These are phyloP conservation scores for Cheilosia vulpina DNA, from an alignment of 2,888 invertebrate genomes.

Conservation along the genomic window DNA sequence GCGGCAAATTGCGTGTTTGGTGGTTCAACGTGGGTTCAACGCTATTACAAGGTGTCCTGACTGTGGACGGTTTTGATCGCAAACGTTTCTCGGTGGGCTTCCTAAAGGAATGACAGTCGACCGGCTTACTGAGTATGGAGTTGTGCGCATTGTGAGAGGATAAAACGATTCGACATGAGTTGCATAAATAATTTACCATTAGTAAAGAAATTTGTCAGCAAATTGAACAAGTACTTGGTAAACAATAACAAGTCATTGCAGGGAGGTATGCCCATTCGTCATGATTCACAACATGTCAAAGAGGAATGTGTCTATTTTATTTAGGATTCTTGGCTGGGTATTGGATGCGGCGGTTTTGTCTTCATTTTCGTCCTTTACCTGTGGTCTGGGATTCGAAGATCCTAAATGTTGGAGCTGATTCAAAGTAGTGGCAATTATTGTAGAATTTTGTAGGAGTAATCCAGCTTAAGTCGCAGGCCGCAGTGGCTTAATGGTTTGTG, in stretches of 20 bases:
- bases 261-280: neutral
- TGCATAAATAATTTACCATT: constrained; percentile 45
- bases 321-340: too few relatives aligned
- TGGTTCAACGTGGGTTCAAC: constrained; percentile 30
- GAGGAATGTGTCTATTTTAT: too few relatives aligned
- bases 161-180: constrained; percentile 8
- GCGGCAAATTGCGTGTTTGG: constrained; percentile 59
- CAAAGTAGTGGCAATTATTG: too few relatives aligned
- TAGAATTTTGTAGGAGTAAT: too few relatives aligned
- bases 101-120: constrained; percentile 22
- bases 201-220: constrained; percentile 27
- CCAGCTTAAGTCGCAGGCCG: too few relatives aligned
- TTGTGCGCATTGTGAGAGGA: constrained; percentile 30
- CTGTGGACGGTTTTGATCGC: constrained; percentile 37
- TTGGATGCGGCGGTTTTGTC: too few relatives aligned
- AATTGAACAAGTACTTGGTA: constrained; percentile 16
- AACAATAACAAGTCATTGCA: constrained; percentile 20
- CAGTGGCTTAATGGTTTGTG: too few relatives aligned
- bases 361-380: too few relatives aligned
- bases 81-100: constrained; percentile 59
- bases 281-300: neutral
- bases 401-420: too few relatives aligned
- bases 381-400: too few relatives aligned
- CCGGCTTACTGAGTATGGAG: constrained; percentile 24
- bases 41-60: constrained; percentile 45